These are phyloP conservation scores for Metellina segmentata DNA, from an alignment of 2,888 invertebrate genomes.

Conservation along the genomic window DNA sequence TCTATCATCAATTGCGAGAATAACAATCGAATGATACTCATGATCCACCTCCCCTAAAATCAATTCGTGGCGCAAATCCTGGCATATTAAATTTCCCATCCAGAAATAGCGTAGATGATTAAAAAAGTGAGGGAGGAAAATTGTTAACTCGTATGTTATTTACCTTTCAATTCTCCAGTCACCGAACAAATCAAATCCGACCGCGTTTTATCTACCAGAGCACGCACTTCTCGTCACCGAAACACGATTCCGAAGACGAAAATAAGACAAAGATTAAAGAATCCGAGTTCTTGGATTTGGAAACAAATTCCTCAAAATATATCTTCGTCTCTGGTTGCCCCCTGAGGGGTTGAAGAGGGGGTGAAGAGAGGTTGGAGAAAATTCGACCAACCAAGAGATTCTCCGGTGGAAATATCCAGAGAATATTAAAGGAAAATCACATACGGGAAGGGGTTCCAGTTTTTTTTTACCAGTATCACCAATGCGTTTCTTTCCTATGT, in stretches of 20 bases:
- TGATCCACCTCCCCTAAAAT: not conserved
- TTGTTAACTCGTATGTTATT: not conserved
- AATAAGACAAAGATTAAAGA: constrained; percentile 7
- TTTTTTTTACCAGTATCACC: not conserved
- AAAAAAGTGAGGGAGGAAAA: not conserved
- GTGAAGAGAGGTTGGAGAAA: not conserved
- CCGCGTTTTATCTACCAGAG: not conserved
- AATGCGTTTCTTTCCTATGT: not conserved
- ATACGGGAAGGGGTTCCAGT: not conserved
- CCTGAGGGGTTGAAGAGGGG: not conserved
- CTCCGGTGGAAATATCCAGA: not conserved
- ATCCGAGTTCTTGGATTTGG: not conserved
- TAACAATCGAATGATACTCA: not conserved
- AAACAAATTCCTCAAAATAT: not conserved
- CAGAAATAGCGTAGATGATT: not conserved
- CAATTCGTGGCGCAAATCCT: not conserved
- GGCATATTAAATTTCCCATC: not conserved
- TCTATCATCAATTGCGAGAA: not conserved
- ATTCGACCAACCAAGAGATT: not conserved
- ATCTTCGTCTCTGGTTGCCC: constrained; percentile 8
- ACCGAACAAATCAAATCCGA: not conserved
- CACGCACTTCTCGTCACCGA: not conserved
- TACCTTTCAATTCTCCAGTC: not conserved
- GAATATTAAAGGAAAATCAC: constrained; percentile 8
- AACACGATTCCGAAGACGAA: not conserved